Evolutionary conservation across 2,797 vertebrate genomes (phyloP), one percentile per base, ranked within the genome.

Genomic region (Myotis findleyi): DNA sequence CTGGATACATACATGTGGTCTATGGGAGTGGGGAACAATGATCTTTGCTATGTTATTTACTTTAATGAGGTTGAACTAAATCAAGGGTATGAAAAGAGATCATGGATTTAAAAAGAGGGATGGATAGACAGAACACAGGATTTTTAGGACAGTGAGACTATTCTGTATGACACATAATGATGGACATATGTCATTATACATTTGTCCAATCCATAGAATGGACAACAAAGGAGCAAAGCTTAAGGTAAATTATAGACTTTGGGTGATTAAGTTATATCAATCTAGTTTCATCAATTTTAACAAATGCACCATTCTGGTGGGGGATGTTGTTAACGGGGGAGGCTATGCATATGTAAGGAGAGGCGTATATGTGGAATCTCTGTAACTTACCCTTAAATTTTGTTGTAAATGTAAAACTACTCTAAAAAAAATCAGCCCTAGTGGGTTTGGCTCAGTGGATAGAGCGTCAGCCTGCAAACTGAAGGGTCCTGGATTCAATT

Each of bases 361-460:
- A 53, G 20, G 38, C 2, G 3, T 38, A 9, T 55, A 25, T 20
- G 18, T 53, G 23, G 3, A 33, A 25, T 75, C 23, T 57, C 57
- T 68, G 18, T 73, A 76, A n/a, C 38, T 83, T 68, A 25, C 69
- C 55, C 41, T 82, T n/a, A 55, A 38, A n/a, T 93, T 93, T 93
- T 75, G n/a, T 38, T 55, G 7, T 93, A 53, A 76, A 68, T 21
- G n/a, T 81, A 41, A 57, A 75, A 75, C 18, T 57, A 9, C 30
- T 57, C 18, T 49, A 47, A 73, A 93, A 93, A 81, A 38, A 18
- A 73, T 33, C 75, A 88, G 47, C 66, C 27, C 38, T 49, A 59
- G 36, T 11, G 5, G 10, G 25, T 59, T 59, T 59, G 57, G 25
- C 57, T 59, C 57, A 27, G 25, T 59, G 57, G 25, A 59, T 59